Evolutionary conservation across 2,888 invertebrate species (phyloP).

Genomic region (Ceratothoa steindachneri): DNA sequence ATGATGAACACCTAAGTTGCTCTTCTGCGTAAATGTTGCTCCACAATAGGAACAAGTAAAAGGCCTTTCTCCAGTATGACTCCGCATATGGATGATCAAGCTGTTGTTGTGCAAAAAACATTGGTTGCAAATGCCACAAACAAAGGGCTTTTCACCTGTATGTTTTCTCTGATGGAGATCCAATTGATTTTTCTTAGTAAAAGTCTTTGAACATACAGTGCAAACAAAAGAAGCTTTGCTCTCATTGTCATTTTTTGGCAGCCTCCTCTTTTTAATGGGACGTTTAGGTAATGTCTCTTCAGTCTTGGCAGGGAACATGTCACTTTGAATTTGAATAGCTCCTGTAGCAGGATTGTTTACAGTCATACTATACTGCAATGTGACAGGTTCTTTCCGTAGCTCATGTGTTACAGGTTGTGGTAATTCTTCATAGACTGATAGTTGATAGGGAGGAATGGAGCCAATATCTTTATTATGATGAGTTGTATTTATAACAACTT

Average conservation of each 20-base stretch:
- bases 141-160: constrained; percentile 43
- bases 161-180: constrained; percentile 35
- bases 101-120: constrained; percentile 42
- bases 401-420: not conserved
- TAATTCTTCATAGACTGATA: not conserved
- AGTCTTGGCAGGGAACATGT: constrained; percentile 37
- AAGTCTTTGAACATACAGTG: constrained; percentile 30
- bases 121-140: constrained; percentile 39
- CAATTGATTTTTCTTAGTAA: constrained; percentile 39
- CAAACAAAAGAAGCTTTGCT: constrained; percentile 21
- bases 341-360: constrained; percentile 44
- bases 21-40: constrained; percentile 42
- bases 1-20: constrained; percentile 40
- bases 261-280: constrained; percentile 23
- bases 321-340: constrained; percentile 42
- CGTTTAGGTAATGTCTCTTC: constrained; percentile 20
- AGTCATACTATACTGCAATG: constrained; percentile 34
- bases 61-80: constrained; percentile 43
- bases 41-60: constrained; percentile 35
- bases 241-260: constrained; percentile 11
- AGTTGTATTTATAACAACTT: not conserved
- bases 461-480: not conserved
- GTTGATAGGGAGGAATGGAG: not conserved
- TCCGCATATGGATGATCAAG: constrained; percentile 41
- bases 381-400: not conserved